A percentile compares a stretch with the other conserved stretches of the same genome.
Conservation (phyloP, 2,797 vertebrate species). For the Valencia hispanica region DNA sequence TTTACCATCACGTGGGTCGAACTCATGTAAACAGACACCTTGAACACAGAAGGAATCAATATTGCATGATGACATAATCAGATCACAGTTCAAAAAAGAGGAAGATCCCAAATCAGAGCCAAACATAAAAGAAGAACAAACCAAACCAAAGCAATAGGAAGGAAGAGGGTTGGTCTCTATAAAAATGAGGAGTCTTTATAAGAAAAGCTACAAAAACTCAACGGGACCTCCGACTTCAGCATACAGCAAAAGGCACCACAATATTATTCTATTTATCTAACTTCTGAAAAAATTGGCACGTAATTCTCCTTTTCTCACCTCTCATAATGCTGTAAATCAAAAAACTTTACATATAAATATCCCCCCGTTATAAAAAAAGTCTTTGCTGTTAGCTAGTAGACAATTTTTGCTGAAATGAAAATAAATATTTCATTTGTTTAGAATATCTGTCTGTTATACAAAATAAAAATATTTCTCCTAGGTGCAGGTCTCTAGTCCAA, state of each 20-base stretch:
- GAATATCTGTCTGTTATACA: conserved; percentile 99
- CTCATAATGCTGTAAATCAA: conserved; percentile 98
- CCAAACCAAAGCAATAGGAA: conserved; percentile 72
- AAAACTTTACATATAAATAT: conserved; percentile 99
- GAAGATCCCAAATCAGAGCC: conserved; percentile 84
- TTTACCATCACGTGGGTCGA: conserved; percentile 70
- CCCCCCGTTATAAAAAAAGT: conserved; percentile 98
- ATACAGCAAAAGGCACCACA: conserved; percentile 99
- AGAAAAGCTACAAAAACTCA: conserved; percentile 95
- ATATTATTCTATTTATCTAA: conserved; percentile 98
- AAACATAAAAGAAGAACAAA: conserved; percentile 24
- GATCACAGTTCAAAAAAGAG: conserved; percentile 88
- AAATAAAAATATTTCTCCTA: conserved; percentile 99
- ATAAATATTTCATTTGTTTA: conserved; percentile 99
- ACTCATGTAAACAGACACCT: conserved; percentile 87
- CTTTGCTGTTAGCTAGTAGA: conserved; percentile 99
- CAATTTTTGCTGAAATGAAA: conserved; percentile 99
- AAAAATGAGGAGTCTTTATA: conserved; percentile 88
- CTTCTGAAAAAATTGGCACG: conserved; percentile 99
- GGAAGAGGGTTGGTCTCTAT: conserved; percentile 82
- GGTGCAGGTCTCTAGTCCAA: conserved; percentile 87
- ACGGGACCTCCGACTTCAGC: conserved; percentile 95
- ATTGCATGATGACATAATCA: conserved; percentile 88
- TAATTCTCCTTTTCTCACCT: conserved; percentile 86
- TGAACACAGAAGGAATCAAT: conserved; percentile 84